Evolutionary conservation across 64 coral and sea anemone genomes (phyloP).

Genomic region (Pocillopora damicornis): DNA sequence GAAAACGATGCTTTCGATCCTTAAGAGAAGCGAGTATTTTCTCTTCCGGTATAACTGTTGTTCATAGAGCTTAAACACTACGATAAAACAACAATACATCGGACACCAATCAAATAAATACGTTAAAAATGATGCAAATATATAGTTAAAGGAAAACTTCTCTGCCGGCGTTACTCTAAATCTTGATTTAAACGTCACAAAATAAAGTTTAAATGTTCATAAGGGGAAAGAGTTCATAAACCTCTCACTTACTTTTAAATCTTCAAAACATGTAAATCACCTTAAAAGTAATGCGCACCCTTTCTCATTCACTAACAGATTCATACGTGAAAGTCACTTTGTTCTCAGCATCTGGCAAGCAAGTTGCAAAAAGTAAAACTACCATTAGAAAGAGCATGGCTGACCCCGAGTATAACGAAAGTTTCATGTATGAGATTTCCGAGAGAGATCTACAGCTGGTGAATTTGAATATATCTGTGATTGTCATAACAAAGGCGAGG

Average conservation of each 20-base stretch:
- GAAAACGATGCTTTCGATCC: too few relatives aligned
- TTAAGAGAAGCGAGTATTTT: too few relatives aligned
- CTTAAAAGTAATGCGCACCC: constrained; percentile 6
- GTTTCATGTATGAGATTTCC: constrained; percentile 99
- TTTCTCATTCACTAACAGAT: constrained; percentile 82
- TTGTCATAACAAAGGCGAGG: constrained; percentile 87
- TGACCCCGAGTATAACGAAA: constrained; percentile 99
- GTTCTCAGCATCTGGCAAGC: constrained; percentile 91
- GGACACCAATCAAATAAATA: too few relatives aligned
- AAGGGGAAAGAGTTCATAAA: background rate
- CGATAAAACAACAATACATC: too few relatives aligned
- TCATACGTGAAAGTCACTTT: constrained; percentile 98
- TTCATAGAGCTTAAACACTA: too few relatives aligned
- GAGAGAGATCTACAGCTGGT: constrained; percentile 92
- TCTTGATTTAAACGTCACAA: too few relatives aligned
- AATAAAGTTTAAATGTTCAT: too few relatives aligned
- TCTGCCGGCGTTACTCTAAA: too few relatives aligned
- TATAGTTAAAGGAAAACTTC: too few relatives aligned
- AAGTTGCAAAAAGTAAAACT: constrained; percentile 99
- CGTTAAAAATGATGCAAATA: too few relatives aligned
- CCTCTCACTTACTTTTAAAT: background rate
- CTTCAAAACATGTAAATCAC: background rate
- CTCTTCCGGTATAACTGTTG: too few relatives aligned
- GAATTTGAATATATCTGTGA: constrained; percentile 89
- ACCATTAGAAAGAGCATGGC: constrained; percentile 99